These are phyloP conservation scores for Danaus plexippus DNA, from an alignment of 1,140 invertebrate genomes.

Conservation along the genomic window DNA sequence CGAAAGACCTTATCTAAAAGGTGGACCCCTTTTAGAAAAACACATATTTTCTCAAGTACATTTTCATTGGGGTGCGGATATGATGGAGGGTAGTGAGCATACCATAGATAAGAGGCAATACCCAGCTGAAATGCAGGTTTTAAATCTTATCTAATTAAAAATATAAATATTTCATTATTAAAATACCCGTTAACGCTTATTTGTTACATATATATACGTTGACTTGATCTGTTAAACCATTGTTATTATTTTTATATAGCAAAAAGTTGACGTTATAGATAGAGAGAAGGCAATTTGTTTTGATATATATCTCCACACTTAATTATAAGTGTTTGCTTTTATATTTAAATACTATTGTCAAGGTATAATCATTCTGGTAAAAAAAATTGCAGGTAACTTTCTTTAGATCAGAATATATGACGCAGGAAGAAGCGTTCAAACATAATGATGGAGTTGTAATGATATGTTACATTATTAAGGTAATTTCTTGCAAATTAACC, in stretches of 20 bases:
- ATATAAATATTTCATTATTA: constrained; percentile 2
- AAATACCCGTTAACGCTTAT: constrained; percentile 2
- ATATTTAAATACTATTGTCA: too few relatives aligned
- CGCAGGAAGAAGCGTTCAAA: constrained; percentile 71
- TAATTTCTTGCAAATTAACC: constrained; percentile 15
- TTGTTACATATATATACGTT: too few relatives aligned
- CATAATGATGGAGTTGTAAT: constrained; percentile 73
- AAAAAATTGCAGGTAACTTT: constrained; percentile 39
- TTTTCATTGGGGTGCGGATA: constrained; percentile 85
- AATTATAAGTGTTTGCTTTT: too few relatives aligned
- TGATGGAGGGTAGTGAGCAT: constrained; percentile 85
- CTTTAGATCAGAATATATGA: constrained; percentile 71
- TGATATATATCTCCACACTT: too few relatives aligned
- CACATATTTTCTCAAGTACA: constrained; percentile 83
- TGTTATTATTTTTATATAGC: too few relatives aligned
- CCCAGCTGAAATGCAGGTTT: constrained; percentile 74
- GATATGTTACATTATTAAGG: constrained; percentile 74
- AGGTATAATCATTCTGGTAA: too few relatives aligned
- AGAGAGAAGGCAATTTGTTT: too few relatives aligned
- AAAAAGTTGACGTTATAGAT: too few relatives aligned
- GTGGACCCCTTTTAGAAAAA: constrained; percentile 75
- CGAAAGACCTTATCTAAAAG: constrained; percentile 71
- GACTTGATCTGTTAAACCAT: too few relatives aligned
- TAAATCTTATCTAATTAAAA: background rate
- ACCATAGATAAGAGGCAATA: constrained; percentile 74